Conservation (phyloP, 2,888 invertebrate species). For the Coleophora deauratella region DNA sequence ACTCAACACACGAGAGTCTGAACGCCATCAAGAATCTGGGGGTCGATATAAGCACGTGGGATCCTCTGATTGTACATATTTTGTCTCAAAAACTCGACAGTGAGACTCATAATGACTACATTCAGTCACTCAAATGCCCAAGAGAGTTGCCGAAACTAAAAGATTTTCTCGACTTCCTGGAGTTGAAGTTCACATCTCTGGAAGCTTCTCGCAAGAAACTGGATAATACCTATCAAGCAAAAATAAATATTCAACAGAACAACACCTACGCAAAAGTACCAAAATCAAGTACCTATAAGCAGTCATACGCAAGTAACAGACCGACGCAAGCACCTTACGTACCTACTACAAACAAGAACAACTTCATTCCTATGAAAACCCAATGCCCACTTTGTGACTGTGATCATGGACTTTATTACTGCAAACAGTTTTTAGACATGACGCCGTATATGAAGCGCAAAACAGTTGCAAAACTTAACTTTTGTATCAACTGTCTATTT, state of each 20-base stretch:
- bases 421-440: constrained; percentile 6
- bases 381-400: constrained; percentile 1
- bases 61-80: constrained; percentile 13
- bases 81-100: constrained; percentile 15
- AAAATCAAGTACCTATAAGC: neutral
- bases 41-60: constrained; percentile 14
- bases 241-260: neutral
- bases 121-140: constrained; percentile 8
- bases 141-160: constrained; percentile 10
- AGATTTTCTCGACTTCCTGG: constrained; percentile 13
- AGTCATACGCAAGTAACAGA: neutral
- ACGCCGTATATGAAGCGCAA: neutral
- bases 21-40: constrained; percentile 14
- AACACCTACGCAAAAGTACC: neutral
- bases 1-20: constrained; percentile 8
- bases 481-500: constrained; percentile 17
- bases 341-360: neutral
- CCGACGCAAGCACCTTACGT: neutral
- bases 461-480: constrained; percentile 4
- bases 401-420: constrained; percentile 7
- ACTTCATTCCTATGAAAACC: neutral
- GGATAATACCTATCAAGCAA: constrained; percentile 5
- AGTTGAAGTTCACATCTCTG: constrained; percentile 12
- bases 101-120: constrained; percentile 12
- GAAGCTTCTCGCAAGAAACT: constrained; percentile 12